phyloP scores from a whole-genome alignment of 1,140 invertebrate species.

The Chrysoperla carnea region DNA sequence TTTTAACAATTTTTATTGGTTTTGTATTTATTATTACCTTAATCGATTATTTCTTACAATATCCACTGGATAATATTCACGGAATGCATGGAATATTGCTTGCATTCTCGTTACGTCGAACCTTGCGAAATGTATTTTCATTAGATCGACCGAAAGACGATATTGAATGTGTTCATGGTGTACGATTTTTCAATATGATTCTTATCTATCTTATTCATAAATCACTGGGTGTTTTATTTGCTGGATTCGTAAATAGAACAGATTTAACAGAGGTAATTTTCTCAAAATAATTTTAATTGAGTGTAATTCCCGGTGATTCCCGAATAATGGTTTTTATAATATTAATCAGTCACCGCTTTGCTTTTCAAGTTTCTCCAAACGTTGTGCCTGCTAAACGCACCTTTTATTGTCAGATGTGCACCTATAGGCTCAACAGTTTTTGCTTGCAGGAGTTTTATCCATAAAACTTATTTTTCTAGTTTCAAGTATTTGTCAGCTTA shows the following conservation, averaged over 20 bases:
- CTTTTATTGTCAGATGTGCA: too few relatives aligned
- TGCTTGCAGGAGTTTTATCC: too few relatives aligned
- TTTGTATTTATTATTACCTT: conserved; percentile 11
- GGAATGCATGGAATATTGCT: conserved; percentile 16
- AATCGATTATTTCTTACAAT: conserved; percentile 8
- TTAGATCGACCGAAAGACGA: conserved; percentile 33
- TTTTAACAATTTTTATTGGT: conserved; percentile 11
- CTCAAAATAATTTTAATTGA: too few relatives aligned
- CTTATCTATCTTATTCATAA: conserved; percentile 49
- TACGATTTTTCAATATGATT: conserved; percentile 45
- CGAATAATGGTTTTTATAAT: too few relatives aligned
- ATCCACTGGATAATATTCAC: too few relatives aligned
- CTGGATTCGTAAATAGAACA: conserved; percentile 48
- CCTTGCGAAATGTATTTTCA: conserved; percentile 32
- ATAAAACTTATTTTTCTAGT: too few relatives aligned
- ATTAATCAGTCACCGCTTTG: too few relatives aligned
- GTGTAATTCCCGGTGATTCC: too few relatives aligned
- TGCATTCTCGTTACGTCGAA: conserved; percentile 48
- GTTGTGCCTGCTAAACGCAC: too few relatives aligned
- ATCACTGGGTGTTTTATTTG: conserved; percentile 53
- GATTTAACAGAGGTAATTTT: conserved; percentile 41
- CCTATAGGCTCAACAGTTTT: too few relatives aligned
- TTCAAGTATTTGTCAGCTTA: too few relatives aligned
- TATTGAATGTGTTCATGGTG: conserved; percentile 44
- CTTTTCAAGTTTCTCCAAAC: too few relatives aligned